A percentile compares a stretch with the other conserved stretches of the same genome.
Evolutionary conservation across 1,140 invertebrate genomes (phyloP).

Genomic region (Drosophila tsacasi): DNA sequence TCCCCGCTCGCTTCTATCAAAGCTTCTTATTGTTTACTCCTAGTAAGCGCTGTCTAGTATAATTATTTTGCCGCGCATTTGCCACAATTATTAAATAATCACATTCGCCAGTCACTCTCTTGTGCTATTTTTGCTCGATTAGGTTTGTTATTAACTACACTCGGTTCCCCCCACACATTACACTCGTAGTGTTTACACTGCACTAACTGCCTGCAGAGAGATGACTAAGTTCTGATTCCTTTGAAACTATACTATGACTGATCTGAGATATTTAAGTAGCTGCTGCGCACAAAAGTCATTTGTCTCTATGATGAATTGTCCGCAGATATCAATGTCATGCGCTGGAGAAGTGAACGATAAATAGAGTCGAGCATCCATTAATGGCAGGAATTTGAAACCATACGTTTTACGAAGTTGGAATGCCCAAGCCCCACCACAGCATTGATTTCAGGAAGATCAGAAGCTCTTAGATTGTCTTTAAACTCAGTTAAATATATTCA

Average conservation of each 20-base stretch:
- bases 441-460: not conserved
- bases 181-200: slow-evolving; percentile 12
- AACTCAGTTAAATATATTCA: not conserved
- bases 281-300: slow-evolving; percentile 37
- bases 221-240: slow-evolving; percentile 61
- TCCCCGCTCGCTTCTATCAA: slow-evolving; percentile 32
- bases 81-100: slow-evolving; percentile 83
- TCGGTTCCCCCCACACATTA: not conserved
- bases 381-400: not conserved
- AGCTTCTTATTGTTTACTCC: slow-evolving; percentile 56
- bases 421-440: not conserved
- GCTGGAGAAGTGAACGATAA: not conserved
- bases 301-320: slow-evolving; percentile 21
- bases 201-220: slow-evolving; percentile 15
- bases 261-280: slow-evolving; percentile 47
- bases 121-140: slow-evolving; percentile 78
- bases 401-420: not conserved
- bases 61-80: slow-evolving; percentile 79
- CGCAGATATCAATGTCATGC: slow-evolving; percentile 11
- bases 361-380: slow-evolving; percentile 13
- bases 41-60: slow-evolving; percentile 30
- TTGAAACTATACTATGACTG: slow-evolving; percentile 49
- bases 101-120: slow-evolving; percentile 67
- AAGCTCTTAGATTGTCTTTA: not conserved
- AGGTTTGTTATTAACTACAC: slow-evolving; percentile 70